Evolutionary conservation across 2,797 vertebrate genomes (phyloP), one percentile per base, ranked within the genome.

Genomic region (Spea hammondii): DNA sequence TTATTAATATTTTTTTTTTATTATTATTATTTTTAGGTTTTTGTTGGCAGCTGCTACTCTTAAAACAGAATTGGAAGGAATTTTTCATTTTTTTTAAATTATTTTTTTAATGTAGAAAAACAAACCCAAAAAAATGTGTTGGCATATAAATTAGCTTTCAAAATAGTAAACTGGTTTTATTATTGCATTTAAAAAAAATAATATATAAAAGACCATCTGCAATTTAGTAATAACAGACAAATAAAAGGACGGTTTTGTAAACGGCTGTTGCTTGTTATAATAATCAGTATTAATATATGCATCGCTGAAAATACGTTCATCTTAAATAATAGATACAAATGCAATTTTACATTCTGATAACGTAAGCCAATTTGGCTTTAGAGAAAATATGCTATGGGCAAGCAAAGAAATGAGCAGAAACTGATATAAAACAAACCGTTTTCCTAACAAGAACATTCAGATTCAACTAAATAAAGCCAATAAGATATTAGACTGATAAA

Each of bases 401-500:
- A 70, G 59, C 14, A 53, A 57, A 47, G 46, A 81, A 66, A 76
- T 60, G 48, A 45, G 14, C 17, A 17, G 14, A 46, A 72, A 49
- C 47, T 17, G 59, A 59, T 59, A 46, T 6, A 74, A 32, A 46
- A 6, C 53, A 17, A 7, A 50, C 9, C 8, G 3, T 0, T 66
- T 13, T 6, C n/a, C 6, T 17, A 9, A 55, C 11, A 60, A 46
- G 17, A 66, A 67, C 62, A 72, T 72, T 50, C 46, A 50, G 14
- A 62, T 32, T 46, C 66, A 45, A 77, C 17, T 72, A 72, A 67
- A 81, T 67, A 77, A 81, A 67, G 50, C 62, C 70, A 76, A 65
- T 72, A 60, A 48, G 69, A 77, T 68, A 77, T 77, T 73, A 81
- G 74, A 64, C 48, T 54, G 51, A 65, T 67, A 81, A 81, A 81